A percentile compares a stretch with the other conserved stretches of the same genome.
These are phyloP conservation scores for Gymnoscopelus braueri DNA, from an alignment of 2,797 vertebrate species.

Conservation along the genomic window DNA sequence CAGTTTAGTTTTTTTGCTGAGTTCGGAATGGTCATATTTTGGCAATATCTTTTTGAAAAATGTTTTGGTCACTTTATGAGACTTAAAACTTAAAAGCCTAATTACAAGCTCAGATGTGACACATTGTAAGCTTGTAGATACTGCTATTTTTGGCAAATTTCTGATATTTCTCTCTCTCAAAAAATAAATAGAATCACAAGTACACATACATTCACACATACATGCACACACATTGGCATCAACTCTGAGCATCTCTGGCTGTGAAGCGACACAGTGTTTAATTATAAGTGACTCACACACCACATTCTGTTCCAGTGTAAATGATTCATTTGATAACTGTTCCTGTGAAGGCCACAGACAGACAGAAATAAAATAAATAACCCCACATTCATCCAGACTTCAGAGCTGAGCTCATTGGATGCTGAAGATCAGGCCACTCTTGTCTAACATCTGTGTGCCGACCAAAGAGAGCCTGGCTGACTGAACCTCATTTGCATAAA, in stretches of 20 bases:
- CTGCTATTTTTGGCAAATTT: no score
- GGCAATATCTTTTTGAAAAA: no score
- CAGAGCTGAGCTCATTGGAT: slow-evolving; percentile 43
- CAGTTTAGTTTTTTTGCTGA: no score
- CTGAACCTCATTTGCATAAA: slow-evolving; percentile 61
- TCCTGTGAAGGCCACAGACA: slow-evolving; percentile 19
- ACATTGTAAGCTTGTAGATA: no score
- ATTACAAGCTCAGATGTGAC: no score
- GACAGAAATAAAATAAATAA: no score
- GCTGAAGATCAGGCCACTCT: slow-evolving; percentile 52
- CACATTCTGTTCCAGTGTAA: slow-evolving; percentile 15
- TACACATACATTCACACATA: slow-evolving; percentile 8
- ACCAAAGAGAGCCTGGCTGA: slow-evolving; percentile 28
- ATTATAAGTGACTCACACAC: slow-evolving; percentile 14
- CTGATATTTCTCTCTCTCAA: no score
- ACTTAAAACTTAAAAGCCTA: no score
- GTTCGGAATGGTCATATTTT: no score
- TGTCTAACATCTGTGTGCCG: slow-evolving; percentile 9
- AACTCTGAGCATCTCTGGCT: slow-evolving; percentile 8
- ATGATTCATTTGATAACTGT: slow-evolving; percentile 5
- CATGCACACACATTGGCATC: background rate
- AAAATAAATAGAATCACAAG: background rate
- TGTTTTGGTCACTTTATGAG: no score
- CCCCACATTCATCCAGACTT: no score
- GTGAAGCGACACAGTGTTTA: slow-evolving; percentile 20